Conservation (phyloP, 1,140 invertebrate species). For the Berghia stephanieae region DNA sequence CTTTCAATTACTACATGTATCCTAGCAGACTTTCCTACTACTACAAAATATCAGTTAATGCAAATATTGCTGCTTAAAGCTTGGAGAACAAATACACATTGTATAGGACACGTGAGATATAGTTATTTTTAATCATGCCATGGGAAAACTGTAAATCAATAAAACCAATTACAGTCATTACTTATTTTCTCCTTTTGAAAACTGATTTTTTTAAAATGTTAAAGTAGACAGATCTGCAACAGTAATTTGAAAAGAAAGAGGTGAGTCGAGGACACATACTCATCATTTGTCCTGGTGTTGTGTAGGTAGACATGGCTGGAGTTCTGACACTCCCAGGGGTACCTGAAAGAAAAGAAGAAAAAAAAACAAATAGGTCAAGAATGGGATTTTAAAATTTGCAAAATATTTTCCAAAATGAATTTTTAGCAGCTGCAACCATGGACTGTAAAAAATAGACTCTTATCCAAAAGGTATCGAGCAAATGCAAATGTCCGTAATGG, state of each 20-base stretch:
- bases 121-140: neutral
- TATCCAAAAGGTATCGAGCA: neutral
- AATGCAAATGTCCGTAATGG: no score
- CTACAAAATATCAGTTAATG: no score
- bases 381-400: neutral
- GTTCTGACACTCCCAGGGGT: conserved; percentile 73
- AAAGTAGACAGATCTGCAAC: neutral
- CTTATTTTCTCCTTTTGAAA: neutral
- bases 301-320: conserved; percentile 74
- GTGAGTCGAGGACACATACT: conserved; percentile 28
- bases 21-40: no score
- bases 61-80: no score
- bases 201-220: neutral
- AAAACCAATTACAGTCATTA: neutral
- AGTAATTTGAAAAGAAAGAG: neutral
- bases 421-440: neutral
- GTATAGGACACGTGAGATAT: neutral
- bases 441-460: neutral
- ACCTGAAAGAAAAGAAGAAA: conserved; percentile 29
- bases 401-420: neutral
- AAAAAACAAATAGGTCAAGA: neutral
- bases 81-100: no score
- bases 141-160: neutral
- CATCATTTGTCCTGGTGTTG: conserved; percentile 71
- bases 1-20: no score